Conservation (phyloP, 2,113 vertebrate genomes). For the Rhynchomys soricoides region DNA sequence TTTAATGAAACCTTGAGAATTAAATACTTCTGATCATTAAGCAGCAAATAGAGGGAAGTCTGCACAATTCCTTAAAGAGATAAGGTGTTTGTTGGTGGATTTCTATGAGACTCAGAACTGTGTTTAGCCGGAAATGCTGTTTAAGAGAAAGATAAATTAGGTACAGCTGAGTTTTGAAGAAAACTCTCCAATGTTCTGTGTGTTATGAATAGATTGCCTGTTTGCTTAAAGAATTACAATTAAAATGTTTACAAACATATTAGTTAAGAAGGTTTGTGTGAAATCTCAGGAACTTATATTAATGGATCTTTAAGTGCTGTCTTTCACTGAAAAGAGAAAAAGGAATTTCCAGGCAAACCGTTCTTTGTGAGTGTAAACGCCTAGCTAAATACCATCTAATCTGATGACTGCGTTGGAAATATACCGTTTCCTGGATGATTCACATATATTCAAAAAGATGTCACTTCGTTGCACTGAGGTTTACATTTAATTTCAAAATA, state of each 20-base stretch:
- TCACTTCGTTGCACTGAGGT: conserved; percentile 52
- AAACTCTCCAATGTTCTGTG: conserved; percentile 26
- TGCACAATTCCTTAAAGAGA: conserved; percentile 63
- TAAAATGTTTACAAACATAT: conserved; percentile 63
- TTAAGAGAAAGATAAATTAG: conserved; percentile 57
- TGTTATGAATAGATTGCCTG: conserved; percentile 45
- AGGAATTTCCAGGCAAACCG: conserved; percentile 55
- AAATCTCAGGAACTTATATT: conserved; percentile 43
- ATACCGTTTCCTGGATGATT: conserved; percentile 64
- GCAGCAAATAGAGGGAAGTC: conserved; percentile 53
- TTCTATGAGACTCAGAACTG: neutral
- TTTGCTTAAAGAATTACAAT: conserved; percentile 64
- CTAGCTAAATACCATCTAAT: conserved; percentile 62
- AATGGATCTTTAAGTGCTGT: conserved; percentile 38
- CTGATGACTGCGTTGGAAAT: conserved; percentile 61
- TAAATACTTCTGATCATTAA: conserved; percentile 69
- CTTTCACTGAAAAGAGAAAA: conserved; percentile 58
- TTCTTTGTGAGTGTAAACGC: conserved; percentile 35
- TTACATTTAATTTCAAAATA: conserved; percentile 66
- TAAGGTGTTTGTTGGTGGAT: conserved; percentile 69
- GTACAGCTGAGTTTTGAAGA: conserved; percentile 22
- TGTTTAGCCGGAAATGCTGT: conserved; percentile 49
- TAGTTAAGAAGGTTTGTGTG: conserved; percentile 50
- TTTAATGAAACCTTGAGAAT: conserved; percentile 74
- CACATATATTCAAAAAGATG: conserved; percentile 13